Base-by-base conservation (phyloP, 2,113 vertebrate species). In the Caloenas nicobarica region DNA sequence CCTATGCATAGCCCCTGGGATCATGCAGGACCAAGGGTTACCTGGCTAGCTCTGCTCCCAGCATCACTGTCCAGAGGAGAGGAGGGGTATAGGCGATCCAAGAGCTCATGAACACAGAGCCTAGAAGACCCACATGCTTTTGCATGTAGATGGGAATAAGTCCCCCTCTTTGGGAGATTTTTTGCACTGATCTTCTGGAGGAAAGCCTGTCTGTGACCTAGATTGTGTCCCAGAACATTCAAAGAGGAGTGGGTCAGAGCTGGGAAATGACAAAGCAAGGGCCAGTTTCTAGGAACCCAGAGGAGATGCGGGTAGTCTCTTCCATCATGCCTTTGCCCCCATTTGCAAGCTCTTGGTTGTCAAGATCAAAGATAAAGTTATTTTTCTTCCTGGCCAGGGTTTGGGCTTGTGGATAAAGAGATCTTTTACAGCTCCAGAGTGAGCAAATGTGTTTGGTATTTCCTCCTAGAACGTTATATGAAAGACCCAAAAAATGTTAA, bases 381-480 rank as follows among this genome's bases (percentile, higher is more conserved):
- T 48, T 81, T 93, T 81, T 68, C 51, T 58, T 72, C 13, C 8
- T 60, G 70, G 78, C 10, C 16, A 26, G 25, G 16, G 2, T 25
- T 60, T 5, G 6, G 19, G 26, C 21, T 22, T 72, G 54, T 4
- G 13, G 80, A 89, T 42, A 68, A 5, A 72, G 33, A 64, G 16
- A 78, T 65, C 24, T 89, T 77, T 73, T 29, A 72, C 58, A 72
- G n/a, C 46, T 89, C 62, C 46, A 13, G 44, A 19, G 46, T 96
- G 93, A 96, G 69, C 56, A 51, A 91, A 91, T 3, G 64, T 25
- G 9, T 88, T 91, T 91, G 95, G 94, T 94, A 96, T 97, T 97
- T 96, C 95, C 95, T 93, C 24, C 29, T 51, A 28, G 18, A 85
- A 91, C 0, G 1, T 61, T 69, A 21, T 8, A 53, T 50, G 50